A percentile compares a stretch with the other conserved stretches of the same genome.
These are phyloP conservation scores for Mamestra configurata DNA, from an alignment of 1,140 invertebrate species.

Conservation along the genomic window DNA sequence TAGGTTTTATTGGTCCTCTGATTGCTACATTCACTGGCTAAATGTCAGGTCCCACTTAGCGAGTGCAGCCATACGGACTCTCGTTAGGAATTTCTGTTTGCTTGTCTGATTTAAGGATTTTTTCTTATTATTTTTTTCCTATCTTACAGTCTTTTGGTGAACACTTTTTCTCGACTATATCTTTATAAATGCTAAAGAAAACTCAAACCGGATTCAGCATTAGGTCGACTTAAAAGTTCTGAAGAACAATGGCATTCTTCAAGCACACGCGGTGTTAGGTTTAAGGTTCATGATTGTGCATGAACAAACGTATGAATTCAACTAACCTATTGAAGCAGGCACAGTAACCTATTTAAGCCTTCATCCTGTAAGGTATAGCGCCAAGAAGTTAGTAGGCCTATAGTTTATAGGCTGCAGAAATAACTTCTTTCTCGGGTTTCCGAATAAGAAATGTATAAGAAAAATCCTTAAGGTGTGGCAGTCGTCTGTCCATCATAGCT, in stretches of 20 bases:
- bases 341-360: background rate
- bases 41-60: constrained; percentile 30
- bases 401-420: background rate
- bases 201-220: background rate
- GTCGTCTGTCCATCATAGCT: too few species aligned
- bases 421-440: background rate
- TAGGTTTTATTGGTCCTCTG: constrained; percentile 12
- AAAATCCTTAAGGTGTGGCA: too few species aligned
- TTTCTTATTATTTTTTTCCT: too few species aligned
- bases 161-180: too few species aligned
- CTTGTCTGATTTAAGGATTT: background rate
- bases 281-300: background rate
- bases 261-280: background rate
- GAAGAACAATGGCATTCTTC: constrained; percentile 13
- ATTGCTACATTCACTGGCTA: background rate
- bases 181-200: background rate
- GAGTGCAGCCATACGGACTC: background rate
- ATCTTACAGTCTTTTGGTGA: too few species aligned
- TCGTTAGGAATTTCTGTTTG: background rate
- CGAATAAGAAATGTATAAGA: background rate
- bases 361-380: background rate
- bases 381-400: too few species aligned
- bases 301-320: background rate
- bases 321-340: background rate
- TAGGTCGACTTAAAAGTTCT: constrained; percentile 4